Conservation (phyloP, 1,140 invertebrate genomes). For the Zaprionus ghesquierei region DNA sequence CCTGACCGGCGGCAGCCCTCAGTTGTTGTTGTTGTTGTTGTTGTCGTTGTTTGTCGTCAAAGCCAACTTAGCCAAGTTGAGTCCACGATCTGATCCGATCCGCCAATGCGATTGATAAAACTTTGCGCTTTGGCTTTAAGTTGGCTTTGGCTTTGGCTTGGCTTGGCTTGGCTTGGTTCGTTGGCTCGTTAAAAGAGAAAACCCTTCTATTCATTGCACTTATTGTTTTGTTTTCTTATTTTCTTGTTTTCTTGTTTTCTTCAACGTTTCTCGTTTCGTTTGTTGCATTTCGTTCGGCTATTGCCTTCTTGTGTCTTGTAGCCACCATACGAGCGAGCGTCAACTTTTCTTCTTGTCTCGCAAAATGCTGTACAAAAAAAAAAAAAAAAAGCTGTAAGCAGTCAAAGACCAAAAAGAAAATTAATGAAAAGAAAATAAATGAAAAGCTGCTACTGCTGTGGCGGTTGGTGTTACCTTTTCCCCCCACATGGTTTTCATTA, state of each 20-base stretch:
- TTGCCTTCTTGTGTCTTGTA: slow-evolving; percentile 25
- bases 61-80: slow-evolving; percentile 12
- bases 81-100: slow-evolving; percentile 16
- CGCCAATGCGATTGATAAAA: slow-evolving; percentile 53
- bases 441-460: slow-evolving; percentile 53
- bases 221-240: slow-evolving; percentile 7
- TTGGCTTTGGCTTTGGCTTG: slow-evolving; percentile 10
- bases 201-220: slow-evolving; percentile 58
- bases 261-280: slow-evolving; percentile 25
- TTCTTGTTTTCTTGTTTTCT: slow-evolving; percentile 10
- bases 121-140: slow-evolving; percentile 37
- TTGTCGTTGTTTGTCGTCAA: slow-evolving; percentile 22
- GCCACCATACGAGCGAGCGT: slow-evolving; percentile 4
- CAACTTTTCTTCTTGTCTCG: slow-evolving; percentile 20
- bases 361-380: slow-evolving; percentile 13
- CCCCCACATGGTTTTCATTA: slow-evolving; percentile 22
- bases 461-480: slow-evolving; percentile 43
- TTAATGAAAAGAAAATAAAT: slow-evolving; percentile 40
- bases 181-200: slow-evolving; percentile 66
- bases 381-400: slow-evolving; percentile 25
- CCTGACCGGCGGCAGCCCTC: slow-evolving; percentile 28
- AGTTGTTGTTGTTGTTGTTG: slow-evolving; percentile 9
- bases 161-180: slow-evolving; percentile 20
- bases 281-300: slow-evolving; percentile 12
- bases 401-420: slow-evolving; percentile 9